phyloP scores from a whole-genome alignment of 2,113 vertebrate species.

The Cyanocitta stelleri region DNA sequence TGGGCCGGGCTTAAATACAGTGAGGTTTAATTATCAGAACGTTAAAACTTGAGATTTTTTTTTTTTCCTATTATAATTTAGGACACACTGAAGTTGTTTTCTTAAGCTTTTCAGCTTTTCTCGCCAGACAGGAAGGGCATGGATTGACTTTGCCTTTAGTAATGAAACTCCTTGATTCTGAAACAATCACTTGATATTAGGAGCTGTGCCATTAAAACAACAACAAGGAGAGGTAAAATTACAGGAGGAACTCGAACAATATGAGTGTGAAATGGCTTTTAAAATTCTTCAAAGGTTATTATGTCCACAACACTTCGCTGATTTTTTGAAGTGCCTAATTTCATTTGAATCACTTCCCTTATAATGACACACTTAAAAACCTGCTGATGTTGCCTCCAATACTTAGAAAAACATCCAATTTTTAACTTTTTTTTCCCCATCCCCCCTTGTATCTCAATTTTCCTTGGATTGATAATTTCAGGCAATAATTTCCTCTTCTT shows the following conservation, averaged over 20 bases:
- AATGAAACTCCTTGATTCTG: background rate
- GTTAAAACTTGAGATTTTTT: background rate
- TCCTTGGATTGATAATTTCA: background rate
- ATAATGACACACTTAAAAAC: slow-evolving; percentile 6
- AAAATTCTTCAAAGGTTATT: slow-evolving; percentile 10
- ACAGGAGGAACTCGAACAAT: background rate
- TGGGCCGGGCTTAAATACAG: background rate
- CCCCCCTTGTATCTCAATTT: background rate
- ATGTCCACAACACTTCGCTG: background rate
- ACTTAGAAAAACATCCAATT: background rate
- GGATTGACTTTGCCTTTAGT: background rate
- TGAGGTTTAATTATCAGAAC: background rate
- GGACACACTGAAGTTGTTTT: background rate
- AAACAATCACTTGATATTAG: background rate
- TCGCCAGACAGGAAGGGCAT: background rate
- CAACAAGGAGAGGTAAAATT: background rate
- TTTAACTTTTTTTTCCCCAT: background rate
- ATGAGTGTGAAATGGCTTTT: background rate
- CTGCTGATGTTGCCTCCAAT: background rate
- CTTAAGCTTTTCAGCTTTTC: background rate
- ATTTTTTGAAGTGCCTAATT: slow-evolving; percentile 34
- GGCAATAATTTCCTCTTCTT: background rate
- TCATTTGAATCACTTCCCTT: slow-evolving; percentile 34
- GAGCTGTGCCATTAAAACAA: background rate
- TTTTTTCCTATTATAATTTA: background rate